Evolutionary conservation across 2,113 vertebrate species (phyloP).

Genomic region (Vulpes lagopus): DNA sequence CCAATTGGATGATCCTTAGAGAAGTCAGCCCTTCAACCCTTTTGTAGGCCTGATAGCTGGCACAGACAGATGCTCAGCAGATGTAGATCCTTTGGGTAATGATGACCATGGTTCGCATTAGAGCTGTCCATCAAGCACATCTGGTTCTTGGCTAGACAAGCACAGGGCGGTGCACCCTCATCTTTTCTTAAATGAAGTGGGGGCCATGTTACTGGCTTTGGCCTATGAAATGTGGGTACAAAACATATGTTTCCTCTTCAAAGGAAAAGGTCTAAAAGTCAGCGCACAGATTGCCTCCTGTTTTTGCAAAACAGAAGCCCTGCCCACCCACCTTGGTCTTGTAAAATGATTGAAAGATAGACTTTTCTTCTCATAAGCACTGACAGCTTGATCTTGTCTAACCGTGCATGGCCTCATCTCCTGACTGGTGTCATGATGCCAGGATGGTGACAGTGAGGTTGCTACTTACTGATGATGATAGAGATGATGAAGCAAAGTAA

Average conservation of each 20-base stretch:
- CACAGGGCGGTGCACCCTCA: accelerated
- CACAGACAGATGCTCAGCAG: neutral
- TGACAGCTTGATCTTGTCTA: neutral
- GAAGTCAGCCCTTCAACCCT: neutral
- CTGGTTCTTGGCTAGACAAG: neutral
- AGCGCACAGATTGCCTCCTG: neutral
- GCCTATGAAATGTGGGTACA: neutral
- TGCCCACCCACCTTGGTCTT: neutral
- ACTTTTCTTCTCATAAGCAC: neutral
- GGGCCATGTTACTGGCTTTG: too few relatives aligned
- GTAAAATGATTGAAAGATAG: neutral
- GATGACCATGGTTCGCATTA: accelerated
- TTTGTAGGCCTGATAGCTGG: neutral
- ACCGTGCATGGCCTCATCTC: accelerated
- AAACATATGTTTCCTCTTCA: neutral
- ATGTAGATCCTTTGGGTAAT: too few relatives aligned
- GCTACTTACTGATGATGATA: neutral
- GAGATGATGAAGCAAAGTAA: neutral
- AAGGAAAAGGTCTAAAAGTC: neutral
- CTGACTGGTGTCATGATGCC: accelerated
- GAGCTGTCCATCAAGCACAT: accelerated
- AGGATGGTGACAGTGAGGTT: accelerated
- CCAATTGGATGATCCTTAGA: too few relatives aligned
- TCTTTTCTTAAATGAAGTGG: neutral
- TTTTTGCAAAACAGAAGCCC: neutral